Percentiles rank a stretch among this genome's conserved stretches.
phyloP scores from a whole-genome alignment of 2,113 vertebrate species.

The Microtus pennsylvanicus region DNA sequence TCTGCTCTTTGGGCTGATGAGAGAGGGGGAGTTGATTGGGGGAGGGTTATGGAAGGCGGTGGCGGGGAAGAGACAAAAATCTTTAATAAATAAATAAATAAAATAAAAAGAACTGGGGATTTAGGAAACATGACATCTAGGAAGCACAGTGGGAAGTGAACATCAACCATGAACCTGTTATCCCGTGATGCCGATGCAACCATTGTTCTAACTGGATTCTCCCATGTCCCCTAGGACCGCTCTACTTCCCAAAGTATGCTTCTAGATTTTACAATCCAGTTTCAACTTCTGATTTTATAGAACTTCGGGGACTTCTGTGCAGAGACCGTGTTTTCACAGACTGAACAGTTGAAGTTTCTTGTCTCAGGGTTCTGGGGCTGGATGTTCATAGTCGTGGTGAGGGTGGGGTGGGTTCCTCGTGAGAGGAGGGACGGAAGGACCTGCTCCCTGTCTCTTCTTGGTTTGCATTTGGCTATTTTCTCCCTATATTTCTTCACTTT shows the following conservation, averaged over 20 bases:
- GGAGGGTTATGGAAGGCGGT: too few relatives aligned
- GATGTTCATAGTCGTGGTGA: background rate
- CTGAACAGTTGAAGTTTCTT: background rate
- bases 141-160: background rate
- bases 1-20: too few relatives aligned
- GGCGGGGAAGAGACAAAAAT: too few relatives aligned
- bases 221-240: background rate
- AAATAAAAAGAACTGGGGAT: background rate
- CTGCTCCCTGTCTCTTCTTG: background rate
- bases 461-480: background rate
- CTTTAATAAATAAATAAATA: too few relatives aligned
- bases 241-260: background rate
- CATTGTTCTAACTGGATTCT: background rate
- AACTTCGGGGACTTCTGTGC: background rate
- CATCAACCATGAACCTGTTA: background rate
- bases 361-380: background rate
- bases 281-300: background rate
- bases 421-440: background rate
- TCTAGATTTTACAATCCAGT: constrained; percentile 50
- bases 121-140: background rate
- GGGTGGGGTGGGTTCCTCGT: background rate
- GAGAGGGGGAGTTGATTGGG: too few relatives aligned
- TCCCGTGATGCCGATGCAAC: background rate
- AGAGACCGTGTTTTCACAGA: background rate
- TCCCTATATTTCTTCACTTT: background rate